phyloP scores from a whole-genome alignment of 2,797 vertebrate species.

The Saxicola maurus region DNA sequence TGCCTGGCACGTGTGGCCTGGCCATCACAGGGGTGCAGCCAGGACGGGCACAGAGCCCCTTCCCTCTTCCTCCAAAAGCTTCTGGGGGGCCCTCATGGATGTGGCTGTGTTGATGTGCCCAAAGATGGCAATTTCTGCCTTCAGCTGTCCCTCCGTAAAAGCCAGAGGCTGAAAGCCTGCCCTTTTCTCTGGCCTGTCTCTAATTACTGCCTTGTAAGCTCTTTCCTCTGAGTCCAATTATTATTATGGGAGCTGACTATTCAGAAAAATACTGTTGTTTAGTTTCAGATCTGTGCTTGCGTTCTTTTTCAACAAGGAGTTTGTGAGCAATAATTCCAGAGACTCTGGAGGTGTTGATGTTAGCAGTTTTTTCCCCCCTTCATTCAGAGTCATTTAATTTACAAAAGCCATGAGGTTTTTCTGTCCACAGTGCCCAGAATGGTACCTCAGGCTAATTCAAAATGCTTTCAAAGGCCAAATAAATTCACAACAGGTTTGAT shows the following conservation, averaged over 20 bases:
- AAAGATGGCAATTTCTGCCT: not conserved
- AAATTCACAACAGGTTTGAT: not conserved
- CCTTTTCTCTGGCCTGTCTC: slow-evolving; percentile 38
- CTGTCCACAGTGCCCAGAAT: not conserved
- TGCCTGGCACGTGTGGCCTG: not conserved
- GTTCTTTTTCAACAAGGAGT: not conserved
- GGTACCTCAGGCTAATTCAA: not conserved
- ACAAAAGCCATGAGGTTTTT: not conserved
- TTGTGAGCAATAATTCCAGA: not conserved
- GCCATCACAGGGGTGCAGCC: accelerated
- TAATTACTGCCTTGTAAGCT: slow-evolving; percentile 47
- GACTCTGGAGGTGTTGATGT: not conserved
- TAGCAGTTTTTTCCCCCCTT: not conserved
- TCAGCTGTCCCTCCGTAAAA: not conserved
- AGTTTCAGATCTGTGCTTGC: not conserved
- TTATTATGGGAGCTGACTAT: slow-evolving; percentile 40
- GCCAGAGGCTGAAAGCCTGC: slow-evolving; percentile 27
- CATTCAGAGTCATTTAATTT: not conserved
- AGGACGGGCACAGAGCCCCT: not conserved
- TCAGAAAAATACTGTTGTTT: slow-evolving; percentile 29
- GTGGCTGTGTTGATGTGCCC: not conserved
- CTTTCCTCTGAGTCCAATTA: slow-evolving; percentile 33
- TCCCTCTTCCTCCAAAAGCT: not conserved
- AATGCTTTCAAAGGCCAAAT: not conserved
- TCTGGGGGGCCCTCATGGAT: accelerated